Percentiles rank a stretch among this genome's conserved stretches.
Conservation (phyloP, 2,113 vertebrate species). For the Ranitomeya variabilis region DNA sequence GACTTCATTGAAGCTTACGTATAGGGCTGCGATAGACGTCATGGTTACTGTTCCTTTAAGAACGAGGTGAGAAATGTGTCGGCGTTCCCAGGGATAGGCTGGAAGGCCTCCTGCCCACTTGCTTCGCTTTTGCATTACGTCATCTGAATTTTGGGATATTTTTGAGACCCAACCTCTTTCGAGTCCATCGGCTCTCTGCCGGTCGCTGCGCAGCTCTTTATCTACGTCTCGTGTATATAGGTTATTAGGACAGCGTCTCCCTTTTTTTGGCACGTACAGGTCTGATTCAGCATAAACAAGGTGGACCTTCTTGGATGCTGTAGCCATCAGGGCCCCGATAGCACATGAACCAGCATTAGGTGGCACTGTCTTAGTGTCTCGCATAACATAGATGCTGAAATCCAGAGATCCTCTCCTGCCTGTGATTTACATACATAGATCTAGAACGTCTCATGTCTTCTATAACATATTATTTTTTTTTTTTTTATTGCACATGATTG, state of each 20-base stretch:
- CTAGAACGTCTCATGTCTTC: background rate
- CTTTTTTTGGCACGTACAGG: background rate
- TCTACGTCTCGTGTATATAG: background rate
- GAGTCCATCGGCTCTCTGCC: too few relatives aligned
- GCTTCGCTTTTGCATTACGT: background rate
- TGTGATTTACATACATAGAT: background rate
- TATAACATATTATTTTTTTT: background rate
- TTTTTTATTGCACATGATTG: background rate
- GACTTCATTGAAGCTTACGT: background rate
- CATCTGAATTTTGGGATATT: background rate
- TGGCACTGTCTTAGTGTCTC: conserved; percentile 3
- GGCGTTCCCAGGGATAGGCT: background rate
- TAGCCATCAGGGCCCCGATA: background rate
- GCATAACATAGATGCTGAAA: background rate
- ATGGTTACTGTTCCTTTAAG: background rate
- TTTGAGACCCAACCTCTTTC: background rate
- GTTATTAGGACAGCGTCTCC: background rate
- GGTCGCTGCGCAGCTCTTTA: background rate
- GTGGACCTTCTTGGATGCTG: background rate
- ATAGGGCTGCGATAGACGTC: background rate
- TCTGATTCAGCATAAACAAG: background rate
- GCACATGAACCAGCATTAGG: background rate
- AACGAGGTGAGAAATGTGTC: background rate
- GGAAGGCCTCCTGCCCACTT: background rate
- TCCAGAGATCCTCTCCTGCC: background rate